These are phyloP conservation scores for Knipowitschia caucasica DNA, from an alignment of 2,797 vertebrate species.

Conservation along the genomic window DNA sequence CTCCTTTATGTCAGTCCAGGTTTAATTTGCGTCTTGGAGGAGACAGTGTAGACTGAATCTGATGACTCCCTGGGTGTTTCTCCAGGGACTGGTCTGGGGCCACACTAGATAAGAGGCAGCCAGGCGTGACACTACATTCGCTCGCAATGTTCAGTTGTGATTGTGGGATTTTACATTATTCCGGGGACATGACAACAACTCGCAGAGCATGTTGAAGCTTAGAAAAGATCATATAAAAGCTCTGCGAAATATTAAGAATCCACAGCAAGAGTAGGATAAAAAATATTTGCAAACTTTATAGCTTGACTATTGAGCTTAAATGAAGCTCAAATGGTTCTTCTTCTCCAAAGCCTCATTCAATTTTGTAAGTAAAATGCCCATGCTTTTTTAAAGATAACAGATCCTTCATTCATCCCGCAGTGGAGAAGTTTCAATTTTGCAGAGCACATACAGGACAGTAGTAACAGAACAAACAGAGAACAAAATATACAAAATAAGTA, in stretches of 20 bases:
- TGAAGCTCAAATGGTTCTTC: too few relatives aligned
- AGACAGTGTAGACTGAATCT: constrained; percentile 61
- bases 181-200: not conserved
- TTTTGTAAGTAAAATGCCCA: too few relatives aligned
- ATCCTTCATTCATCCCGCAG: too few relatives aligned
- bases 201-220: not conserved
- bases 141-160: constrained; percentile 10
- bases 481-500: too few relatives aligned
- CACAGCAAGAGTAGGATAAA: not conserved
- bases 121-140: constrained; percentile 60
- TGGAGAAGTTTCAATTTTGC: too few relatives aligned
- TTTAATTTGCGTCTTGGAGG: constrained; percentile 67
- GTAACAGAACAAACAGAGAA: too few relatives aligned
- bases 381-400: too few relatives aligned
- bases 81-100: constrained; percentile 60
- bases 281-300: too few relatives aligned
- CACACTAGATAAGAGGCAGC: constrained; percentile 65
- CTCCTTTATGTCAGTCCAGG: constrained; percentile 45
- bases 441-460: too few relatives aligned
- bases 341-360: too few relatives aligned
- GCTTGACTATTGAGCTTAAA: too few relatives aligned
- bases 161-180: not conserved
- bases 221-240: not conserved
- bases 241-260: not conserved
- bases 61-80: constrained; percentile 56